These are phyloP conservation scores for Apis dorsata DNA, from an alignment of 1,140 invertebrate species.

Conservation along the genomic window DNA sequence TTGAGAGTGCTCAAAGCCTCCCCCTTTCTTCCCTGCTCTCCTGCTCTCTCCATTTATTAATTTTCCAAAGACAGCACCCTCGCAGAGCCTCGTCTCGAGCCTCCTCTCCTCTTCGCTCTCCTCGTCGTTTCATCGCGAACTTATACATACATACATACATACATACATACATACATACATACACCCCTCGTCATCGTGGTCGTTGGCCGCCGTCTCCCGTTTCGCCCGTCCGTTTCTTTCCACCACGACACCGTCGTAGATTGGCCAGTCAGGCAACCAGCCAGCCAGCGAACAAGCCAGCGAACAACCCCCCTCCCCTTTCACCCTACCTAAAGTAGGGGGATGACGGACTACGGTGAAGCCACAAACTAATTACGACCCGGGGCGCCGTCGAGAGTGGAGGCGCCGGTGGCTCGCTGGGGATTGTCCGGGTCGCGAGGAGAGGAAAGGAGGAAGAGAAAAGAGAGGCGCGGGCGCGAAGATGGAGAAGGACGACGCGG, in stretches of 20 bases:
- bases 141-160: conserved; percentile 6
- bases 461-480: not conserved
- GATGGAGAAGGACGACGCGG: not conserved
- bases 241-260: conserved; percentile 13
- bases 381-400: conserved; percentile 73
- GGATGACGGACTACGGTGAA: conserved; percentile 72
- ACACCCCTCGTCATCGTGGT: conserved; percentile 7
- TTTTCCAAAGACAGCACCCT: conserved; percentile 19
- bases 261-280: conserved; percentile 57
- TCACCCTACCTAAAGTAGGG: conserved; percentile 44
- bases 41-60: conserved; percentile 37
- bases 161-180: conserved; percentile 5
- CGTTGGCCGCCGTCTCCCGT: conserved; percentile 1
- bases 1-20: not conserved
- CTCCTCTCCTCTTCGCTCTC: not conserved
- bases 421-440: conserved; percentile 40
- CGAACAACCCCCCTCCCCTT: conserved; percentile 56
- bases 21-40: not conserved
- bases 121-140: conserved; percentile 7
- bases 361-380: conserved; percentile 79
- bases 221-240: conserved; percentile 45
- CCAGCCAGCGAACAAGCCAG: conserved; percentile 56
- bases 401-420: conserved; percentile 55
- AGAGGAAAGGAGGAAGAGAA: not conserved
- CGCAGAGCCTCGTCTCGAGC: not conserved